phyloP scores from a whole-genome alignment of 2,113 vertebrate species.

The Argyrosomus japonicus region DNA sequence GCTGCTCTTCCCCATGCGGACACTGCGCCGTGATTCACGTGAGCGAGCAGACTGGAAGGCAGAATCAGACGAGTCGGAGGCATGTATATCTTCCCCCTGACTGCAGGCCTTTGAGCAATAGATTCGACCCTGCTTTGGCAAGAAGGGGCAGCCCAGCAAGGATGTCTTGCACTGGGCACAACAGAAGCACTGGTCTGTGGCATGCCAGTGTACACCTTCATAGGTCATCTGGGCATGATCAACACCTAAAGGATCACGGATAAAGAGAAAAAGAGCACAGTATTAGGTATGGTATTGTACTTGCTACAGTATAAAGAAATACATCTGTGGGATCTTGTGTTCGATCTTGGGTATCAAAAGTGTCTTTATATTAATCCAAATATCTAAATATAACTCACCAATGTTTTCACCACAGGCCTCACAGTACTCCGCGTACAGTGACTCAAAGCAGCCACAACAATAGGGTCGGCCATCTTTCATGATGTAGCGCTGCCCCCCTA shows the following conservation, averaged over 20 bases:
- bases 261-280: not conserved
- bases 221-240: slow-evolving; percentile 99
- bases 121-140: slow-evolving; percentile 94
- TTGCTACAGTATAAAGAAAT: not conserved
- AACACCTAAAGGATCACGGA: slow-evolving; percentile 84
- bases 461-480: slow-evolving; percentile 96
- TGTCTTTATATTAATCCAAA: no score
- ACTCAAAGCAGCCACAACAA: slow-evolving; percentile 95
- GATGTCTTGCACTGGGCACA: slow-evolving; percentile 95
- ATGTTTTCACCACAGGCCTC: slow-evolving; percentile 96
- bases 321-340: not conserved
- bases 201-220: slow-evolving; percentile 96
- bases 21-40: slow-evolving; percentile 90
- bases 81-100: slow-evolving; percentile 91
- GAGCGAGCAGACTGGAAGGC: slow-evolving; percentile 95
- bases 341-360: not conserved
- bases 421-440: slow-evolving; percentile 94
- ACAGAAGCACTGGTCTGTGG: slow-evolving; percentile 94
- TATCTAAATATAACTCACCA: slow-evolving; percentile 80
- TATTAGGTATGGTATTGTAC: not conserved
- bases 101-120: slow-evolving; percentile 97
- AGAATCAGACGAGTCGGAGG: slow-evolving; percentile 94
- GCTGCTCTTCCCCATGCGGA: slow-evolving; percentile 94
- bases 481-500: slow-evolving; percentile 96
- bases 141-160: slow-evolving; percentile 94